Conservation (phyloP, 2,113 vertebrate species). For the Vicugna pacos region DNA sequence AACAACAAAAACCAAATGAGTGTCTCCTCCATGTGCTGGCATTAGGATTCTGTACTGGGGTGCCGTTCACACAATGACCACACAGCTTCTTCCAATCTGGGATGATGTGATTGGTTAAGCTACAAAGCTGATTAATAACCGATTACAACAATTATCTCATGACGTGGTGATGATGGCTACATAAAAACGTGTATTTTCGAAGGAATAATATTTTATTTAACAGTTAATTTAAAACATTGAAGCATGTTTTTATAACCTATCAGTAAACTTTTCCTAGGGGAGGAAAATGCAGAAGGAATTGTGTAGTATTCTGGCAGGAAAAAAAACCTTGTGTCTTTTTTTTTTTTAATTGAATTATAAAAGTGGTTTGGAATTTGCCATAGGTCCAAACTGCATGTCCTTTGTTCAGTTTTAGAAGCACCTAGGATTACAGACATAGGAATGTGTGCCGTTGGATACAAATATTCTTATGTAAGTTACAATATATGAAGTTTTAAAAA, state of each 20-base stretch:
- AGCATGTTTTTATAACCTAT: neutral
- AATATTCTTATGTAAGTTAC: slow-evolving; percentile 4
- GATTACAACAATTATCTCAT: neutral
- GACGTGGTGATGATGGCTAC: neutral
- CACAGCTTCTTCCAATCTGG: neutral
- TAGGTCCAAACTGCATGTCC: neutral
- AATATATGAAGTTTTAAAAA: neutral
- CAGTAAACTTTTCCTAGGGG: neutral
- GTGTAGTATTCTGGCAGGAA: neutral
- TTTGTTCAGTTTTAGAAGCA: neutral
- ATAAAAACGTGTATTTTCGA: neutral
- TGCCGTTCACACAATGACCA: neutral
- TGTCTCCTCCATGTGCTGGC: neutral
- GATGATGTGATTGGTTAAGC: neutral
- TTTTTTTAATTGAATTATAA: neutral
- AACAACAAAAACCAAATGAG: neutral
- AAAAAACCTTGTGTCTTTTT: neutral
- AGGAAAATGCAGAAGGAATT: neutral
- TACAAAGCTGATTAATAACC: neutral
- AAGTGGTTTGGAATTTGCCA: neutral
- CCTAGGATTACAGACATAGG: neutral
- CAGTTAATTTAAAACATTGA: slow-evolving; percentile 17
- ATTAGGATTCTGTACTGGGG: neutral
- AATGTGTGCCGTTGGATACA: neutral
- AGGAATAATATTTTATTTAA: neutral